Conservation (phyloP, 2,797 vertebrate species). For the Ctenosaura bakeri region DNA sequence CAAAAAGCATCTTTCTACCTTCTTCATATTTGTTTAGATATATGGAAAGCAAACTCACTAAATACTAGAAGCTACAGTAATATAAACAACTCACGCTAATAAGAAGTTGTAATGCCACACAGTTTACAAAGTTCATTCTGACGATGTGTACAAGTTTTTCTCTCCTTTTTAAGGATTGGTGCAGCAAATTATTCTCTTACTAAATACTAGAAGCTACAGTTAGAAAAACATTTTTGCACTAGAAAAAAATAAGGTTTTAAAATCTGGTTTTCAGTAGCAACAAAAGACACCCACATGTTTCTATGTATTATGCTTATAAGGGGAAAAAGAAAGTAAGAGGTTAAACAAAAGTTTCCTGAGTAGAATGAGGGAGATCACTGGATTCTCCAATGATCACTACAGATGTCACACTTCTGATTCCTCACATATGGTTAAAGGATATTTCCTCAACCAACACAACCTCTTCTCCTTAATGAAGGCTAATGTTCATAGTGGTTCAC, state of each 20-base stretch:
- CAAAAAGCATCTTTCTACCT: background rate
- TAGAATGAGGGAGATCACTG: background rate
- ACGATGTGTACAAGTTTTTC: background rate
- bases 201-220: too few relatives aligned
- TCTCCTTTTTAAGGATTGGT: background rate
- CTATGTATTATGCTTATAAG: background rate
- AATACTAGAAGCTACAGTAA: background rate
- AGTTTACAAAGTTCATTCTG: background rate
- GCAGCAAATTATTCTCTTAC: background rate
- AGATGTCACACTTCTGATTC: background rate
- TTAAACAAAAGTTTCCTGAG: background rate
- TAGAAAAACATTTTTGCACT: too few relatives aligned
- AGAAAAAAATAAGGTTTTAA: background rate
- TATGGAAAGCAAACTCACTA: background rate
- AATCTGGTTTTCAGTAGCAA: background rate
- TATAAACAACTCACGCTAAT: background rate
- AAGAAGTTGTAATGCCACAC: background rate
- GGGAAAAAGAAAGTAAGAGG: background rate
- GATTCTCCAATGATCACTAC: background rate
- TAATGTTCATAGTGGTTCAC: background rate
- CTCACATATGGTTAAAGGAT: background rate
- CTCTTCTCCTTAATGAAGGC: background rate
- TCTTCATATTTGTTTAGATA: background rate
- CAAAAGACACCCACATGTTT: background rate
- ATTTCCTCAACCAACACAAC: background rate